A percentile compares a stretch with the other conserved stretches of the same genome.
Conservation (phyloP, 2,797 vertebrate species). For the Knipowitschia caucasica region DNA sequence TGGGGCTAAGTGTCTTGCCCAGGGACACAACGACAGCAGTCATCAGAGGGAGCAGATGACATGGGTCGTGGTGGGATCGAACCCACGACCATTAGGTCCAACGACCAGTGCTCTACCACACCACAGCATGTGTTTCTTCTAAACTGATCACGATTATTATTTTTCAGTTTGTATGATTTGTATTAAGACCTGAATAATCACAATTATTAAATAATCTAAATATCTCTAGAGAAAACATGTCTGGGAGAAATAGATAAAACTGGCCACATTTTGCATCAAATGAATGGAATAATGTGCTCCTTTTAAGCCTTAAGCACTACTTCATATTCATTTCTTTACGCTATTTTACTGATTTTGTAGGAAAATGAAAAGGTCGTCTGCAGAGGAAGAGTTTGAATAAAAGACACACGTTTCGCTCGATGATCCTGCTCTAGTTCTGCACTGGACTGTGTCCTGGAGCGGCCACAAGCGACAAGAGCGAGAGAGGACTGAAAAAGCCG, state of each 20-base stretch:
- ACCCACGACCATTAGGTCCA: too few relatives aligned
- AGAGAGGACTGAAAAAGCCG: conserved; percentile 27
- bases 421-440: conserved; percentile 48
- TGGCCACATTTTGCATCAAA: neutral
- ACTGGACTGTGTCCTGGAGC: conserved; percentile 41
- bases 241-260: neutral
- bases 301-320: conserved; percentile 6
- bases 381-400: conserved; percentile 33
- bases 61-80: too few relatives aligned
- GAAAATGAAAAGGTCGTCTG: conserved; percentile 31
- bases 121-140: too few relatives aligned
- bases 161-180: too few relatives aligned
- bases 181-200: too few relatives aligned
- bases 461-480: conserved; percentile 25
- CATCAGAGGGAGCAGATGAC: too few relatives aligned
- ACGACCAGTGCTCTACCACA: too few relatives aligned
- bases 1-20: too few relatives aligned
- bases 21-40: too few relatives aligned
- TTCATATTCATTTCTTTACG: conserved; percentile 54
- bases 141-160: too few relatives aligned
- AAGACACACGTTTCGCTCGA: conserved; percentile 40
- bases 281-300: neutral
- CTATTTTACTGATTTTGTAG: conserved; percentile 26
- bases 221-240: too few relatives aligned
- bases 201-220: too few relatives aligned